A percentile compares a stretch with the other conserved stretches of the same genome.
Conservation (phyloP, 2,888 invertebrate genomes). For the Zeuzera pyrina region DNA sequence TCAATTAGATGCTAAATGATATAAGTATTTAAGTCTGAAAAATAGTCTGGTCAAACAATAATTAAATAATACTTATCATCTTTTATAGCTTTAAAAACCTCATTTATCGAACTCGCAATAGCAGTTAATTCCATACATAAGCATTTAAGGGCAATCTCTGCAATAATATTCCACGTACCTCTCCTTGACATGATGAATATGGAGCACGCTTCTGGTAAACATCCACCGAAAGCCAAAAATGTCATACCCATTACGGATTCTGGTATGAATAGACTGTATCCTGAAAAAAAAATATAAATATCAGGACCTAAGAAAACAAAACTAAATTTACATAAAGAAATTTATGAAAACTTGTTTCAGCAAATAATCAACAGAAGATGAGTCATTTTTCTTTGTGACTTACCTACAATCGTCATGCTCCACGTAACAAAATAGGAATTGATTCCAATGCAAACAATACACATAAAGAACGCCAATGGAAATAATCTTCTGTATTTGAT, state of each 20-base stretch:
- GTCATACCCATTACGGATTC: constrained; percentile 94
- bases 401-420: constrained; percentile 92
- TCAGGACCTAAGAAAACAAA: no score
- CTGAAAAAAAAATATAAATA: constrained; percentile 43
- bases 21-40: no score
- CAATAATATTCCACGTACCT: no score
- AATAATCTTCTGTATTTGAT: constrained; percentile 74
- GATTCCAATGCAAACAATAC: constrained; percentile 87
- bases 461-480: constrained; percentile 87
- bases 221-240: constrained; percentile 91
- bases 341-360: no score
- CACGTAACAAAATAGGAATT: constrained; percentile 92
- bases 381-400: constrained; percentile 16
- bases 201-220: constrained; percentile 86
- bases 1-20: no score
- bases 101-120: no score
- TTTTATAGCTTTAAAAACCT: no score
- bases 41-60: no score
- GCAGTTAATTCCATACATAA: no score
- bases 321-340: no score
- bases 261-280: constrained; percentile 83
- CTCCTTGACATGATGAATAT: constrained; percentile 88
- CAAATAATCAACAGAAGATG: background rate
- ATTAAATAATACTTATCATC: no score
- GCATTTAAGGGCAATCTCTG: no score